Evolutionary conservation across 2,797 vertebrate species (phyloP), one percentile per base, ranked within the genome.

Genomic region (Monodelphis domestica): DNA sequence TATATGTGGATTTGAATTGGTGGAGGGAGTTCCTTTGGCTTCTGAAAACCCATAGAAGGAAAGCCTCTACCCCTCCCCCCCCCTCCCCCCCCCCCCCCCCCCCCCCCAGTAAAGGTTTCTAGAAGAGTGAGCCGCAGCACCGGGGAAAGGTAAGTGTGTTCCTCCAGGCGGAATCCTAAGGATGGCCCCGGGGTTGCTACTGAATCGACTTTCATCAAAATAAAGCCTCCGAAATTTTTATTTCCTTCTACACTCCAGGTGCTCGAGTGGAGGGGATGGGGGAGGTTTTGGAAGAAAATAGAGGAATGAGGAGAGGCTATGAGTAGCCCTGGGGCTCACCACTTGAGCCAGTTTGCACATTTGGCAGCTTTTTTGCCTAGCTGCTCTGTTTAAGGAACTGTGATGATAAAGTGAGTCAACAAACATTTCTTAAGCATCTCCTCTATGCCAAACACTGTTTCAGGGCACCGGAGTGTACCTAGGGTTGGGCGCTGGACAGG

Each of bases 251-350:
- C 33, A 54, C 10, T 50, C 28, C 51, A 0, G 14, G n/a, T 90
- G 30, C 38, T 50, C 28, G 50, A 26, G 92, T 29, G 53, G 78
- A 3, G 3, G 15, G 1, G 14, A 24, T 7, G 12, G 87, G 52
- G 50, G 54, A 33, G 38, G 88, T 2, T 0, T 0, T 30, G 3
- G 21, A 12, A 5, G 5, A 3, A 17, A 63, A 84, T 50, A 24
- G 4, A 17, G 24, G 53, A 29, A n/a, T 90, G 26, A 24, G 1
- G 55, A 57, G 57, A 45, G 54, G 54, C 54, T 55, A 50, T 70
- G 9, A 24, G 38, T 45, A n/a, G 30, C 21, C 30, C 57, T 33
- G 14, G 15, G 57, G 15, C 63, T 63, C n/a, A 1, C 70, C 38
- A 84, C 9, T 9, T 24, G 21, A 84, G 70, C 70, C 70, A 24